A percentile compares a stretch with the other conserved stretches of the same genome.
Conservation (phyloP, 2,888 invertebrate genomes). For the Linnaemya tessellans region DNA sequence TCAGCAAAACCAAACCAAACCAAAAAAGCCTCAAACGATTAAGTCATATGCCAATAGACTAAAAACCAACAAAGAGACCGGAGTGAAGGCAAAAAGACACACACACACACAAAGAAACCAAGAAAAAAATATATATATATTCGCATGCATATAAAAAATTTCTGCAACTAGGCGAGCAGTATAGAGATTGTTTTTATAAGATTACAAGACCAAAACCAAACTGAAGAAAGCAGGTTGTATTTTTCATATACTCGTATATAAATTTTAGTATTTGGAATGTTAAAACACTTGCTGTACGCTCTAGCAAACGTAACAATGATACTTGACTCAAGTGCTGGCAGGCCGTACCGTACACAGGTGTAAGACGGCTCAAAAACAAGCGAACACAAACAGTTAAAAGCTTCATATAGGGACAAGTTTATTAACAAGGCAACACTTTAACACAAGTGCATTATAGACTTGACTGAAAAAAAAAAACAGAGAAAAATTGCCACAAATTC, state of each 20-base stretch:
- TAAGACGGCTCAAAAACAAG: constrained; percentile 58
- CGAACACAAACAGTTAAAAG: constrained; percentile 31
- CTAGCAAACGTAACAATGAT: constrained; percentile 47
- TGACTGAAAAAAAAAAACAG: neutral
- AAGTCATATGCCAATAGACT: constrained; percentile 71
- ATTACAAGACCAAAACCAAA: constrained; percentile 67
- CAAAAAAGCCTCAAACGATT: constrained; percentile 71
- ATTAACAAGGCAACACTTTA: constrained; percentile 49
- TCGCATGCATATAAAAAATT: constrained; percentile 12
- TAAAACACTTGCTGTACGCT: constrained; percentile 68
- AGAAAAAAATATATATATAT: neutral
- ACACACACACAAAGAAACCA: constrained; percentile 1
- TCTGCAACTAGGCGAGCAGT: constrained; percentile 56
- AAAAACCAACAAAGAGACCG: constrained; percentile 55
- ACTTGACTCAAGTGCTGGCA: constrained; percentile 28
- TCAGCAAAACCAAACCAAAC: constrained; percentile 46
- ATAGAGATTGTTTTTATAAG: constrained; percentile 71
- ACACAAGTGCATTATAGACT: neutral
- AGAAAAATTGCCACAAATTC: constrained; percentile 36
- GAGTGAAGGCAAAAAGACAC: constrained; percentile 30
- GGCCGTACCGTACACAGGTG: constrained; percentile 58
- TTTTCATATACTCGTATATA: neutral
- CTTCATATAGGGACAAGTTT: constrained; percentile 58
- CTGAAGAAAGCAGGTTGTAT: constrained; percentile 69
- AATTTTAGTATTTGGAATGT: constrained; percentile 55